Evolutionary conservation across 2,797 vertebrate species (phyloP), one percentile per base, ranked within the genome.

Genomic region (Arremon aurantiirostris): DNA sequence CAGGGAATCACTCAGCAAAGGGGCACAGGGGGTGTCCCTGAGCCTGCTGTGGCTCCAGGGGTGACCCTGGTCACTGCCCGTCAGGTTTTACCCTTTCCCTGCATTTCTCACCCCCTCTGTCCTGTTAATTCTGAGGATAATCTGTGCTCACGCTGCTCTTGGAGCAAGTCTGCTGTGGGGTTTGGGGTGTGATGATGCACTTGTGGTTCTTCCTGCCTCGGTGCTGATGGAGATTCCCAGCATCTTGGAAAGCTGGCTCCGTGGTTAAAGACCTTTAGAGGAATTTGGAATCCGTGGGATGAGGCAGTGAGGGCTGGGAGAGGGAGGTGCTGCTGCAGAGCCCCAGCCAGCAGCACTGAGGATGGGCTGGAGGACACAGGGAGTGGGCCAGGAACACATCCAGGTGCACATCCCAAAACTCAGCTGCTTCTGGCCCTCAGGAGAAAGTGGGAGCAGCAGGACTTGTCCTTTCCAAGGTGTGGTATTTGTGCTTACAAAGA

Each of bases 141-240:
- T 11, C 61, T 2, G 0, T 28, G 56, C 66, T 95, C 55, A 8
- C 3, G 37, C 52, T n/a, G 86, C 63, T 87, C 70, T 13, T 24
- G 81, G 63, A 92, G 23, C 14, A 1, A 10, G n/a, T 5, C 78
- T 72, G 83, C 5, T 23, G 57, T 35, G 68, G 64, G 34, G 8
- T 80, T 66, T n/a, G 20, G 80, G 68, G 5, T 57, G 1, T 46
- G 69, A 65, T 53, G 49, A 57, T 56, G 49, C 2, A 0, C 44
- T 77, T 39, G 77, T 79, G 68, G 63, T 32, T 89, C 85, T 55
- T 69, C 35, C 61, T 60, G 75, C 46, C 63, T 44, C 1, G n/a
- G 50, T 69, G 41, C 37, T 69, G 72, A 57, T 75, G 90, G 80
- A 83, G 85, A 72, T 90, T 93, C 82, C 53, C 72, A 44, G 82